phyloP scores from a whole-genome alignment of 2,797 vertebrate species.

The Astyanax mexicanus region DNA sequence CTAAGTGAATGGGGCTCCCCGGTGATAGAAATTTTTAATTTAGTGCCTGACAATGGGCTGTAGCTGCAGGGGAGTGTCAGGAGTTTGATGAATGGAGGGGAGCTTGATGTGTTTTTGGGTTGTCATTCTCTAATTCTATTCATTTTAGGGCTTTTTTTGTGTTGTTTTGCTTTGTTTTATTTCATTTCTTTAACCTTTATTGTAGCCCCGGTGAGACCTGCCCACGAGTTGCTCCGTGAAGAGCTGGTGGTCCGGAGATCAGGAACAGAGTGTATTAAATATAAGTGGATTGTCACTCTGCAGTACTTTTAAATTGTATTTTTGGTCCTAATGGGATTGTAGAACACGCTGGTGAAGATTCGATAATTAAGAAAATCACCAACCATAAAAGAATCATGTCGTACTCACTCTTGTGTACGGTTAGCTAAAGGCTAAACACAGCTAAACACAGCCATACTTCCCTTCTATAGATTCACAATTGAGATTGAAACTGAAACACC shows the following conservation, averaged over 20 bases:
- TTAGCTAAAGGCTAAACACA: too few relatives aligned
- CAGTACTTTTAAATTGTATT: too few relatives aligned
- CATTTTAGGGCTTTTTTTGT: background rate
- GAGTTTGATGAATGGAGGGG: background rate
- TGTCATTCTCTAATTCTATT: background rate
- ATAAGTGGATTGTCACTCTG: background rate
- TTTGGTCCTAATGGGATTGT: too few relatives aligned
- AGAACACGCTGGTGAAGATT: too few relatives aligned
- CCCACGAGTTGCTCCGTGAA: background rate
- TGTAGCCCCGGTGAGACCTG: background rate
- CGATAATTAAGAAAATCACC: too few relatives aligned
- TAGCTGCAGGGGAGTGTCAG: constrained; percentile 5
- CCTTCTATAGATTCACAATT: too few relatives aligned
- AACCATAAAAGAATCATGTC: too few relatives aligned
- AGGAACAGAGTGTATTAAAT: background rate
- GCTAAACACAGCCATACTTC: too few relatives aligned
- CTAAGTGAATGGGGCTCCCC: background rate
- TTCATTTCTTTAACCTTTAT: background rate
- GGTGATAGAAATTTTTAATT: background rate
- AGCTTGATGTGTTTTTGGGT: background rate
- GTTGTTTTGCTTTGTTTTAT: too few relatives aligned
- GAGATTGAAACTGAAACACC: too few relatives aligned
- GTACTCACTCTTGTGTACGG: too few relatives aligned
- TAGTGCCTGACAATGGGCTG: background rate
- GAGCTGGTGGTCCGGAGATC: background rate